Evolutionary conservation across 2,888 invertebrate genomes (phyloP).

Genomic region (Cheiracanthium punctorium): DNA sequence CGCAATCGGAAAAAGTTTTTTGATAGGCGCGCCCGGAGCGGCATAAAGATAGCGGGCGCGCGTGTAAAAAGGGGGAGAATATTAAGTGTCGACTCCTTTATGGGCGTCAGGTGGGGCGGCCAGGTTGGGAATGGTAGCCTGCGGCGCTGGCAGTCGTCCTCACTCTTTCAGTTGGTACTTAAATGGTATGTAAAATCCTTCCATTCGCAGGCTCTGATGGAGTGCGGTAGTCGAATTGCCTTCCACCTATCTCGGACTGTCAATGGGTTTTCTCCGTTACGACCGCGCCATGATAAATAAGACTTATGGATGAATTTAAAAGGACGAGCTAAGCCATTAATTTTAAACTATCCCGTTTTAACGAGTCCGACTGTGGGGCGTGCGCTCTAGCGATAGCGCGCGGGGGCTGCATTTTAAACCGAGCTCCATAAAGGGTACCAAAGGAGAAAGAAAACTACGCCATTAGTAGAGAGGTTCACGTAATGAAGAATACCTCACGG

Average conservation of each 20-base stretch:
- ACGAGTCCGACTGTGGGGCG: conserved; percentile 65
- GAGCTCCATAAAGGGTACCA: conserved; percentile 58
- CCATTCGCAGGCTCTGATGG: conserved; percentile 36
- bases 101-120: conserved; percentile 28
- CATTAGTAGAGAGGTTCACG: conserved; percentile 70
- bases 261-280: conserved; percentile 58
- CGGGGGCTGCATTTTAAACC: conserved; percentile 64
- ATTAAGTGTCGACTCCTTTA: conserved; percentile 38
- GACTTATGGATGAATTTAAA: conserved; percentile 71
- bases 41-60: background rate
- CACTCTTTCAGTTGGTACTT: conserved; percentile 42
- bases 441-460: conserved; percentile 70
- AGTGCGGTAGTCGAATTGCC: conserved; percentile 57
- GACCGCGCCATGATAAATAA: conserved; percentile 69
- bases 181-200: conserved; percentile 68
- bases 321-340: conserved; percentile 70
- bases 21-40: conserved; percentile 34
- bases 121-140: conserved; percentile 40
- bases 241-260: conserved; percentile 68
- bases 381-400: conserved; percentile 35
- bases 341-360: conserved; percentile 71
- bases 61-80: conserved; percentile 28
- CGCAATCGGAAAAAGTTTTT: conserved; percentile 50
- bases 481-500: conserved; percentile 70
- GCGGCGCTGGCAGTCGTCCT: conserved; percentile 21